Evolutionary conservation across 1,140 invertebrate species (phyloP), one percentile per base, ranked within the genome.

Genomic region (Pomacea maculata): DNA sequence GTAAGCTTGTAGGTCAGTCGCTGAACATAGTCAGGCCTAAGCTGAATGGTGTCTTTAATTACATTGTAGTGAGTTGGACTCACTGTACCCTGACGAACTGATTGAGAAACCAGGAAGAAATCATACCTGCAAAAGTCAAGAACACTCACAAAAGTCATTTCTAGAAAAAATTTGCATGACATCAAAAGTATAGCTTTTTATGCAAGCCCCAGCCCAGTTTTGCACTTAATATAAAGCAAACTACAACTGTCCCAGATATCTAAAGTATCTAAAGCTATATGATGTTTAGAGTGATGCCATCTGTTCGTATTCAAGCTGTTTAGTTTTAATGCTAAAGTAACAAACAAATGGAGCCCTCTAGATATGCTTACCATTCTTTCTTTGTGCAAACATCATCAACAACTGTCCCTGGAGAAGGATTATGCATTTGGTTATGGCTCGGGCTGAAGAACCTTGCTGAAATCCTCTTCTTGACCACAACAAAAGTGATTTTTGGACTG

Each of bases 391-490:
- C 93, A 77, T 94, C 93, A 88, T 98, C 97, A 0, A 97, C 91
- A 9, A 98, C 91, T 1, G 96, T 96, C 1, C 97, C 97, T 0
- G 96, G 89, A n/a, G 80, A 81, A 29, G 90, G 90, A 75, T 91
- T 91, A 1, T 34, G 75, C 1, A 79, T 34, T n/a, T 70, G 45
- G 8, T 79, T 74, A 10, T 45, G 64, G 8, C 83, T 81, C 15
- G 29, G 61, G 15, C 67, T 75, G 80, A 91, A 90, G 78, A 98
- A 93, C 21, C 96, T 92, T 0, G 95, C 95, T 86, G 96, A 97
- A 64, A 97, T 96, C 52, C 96, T 92, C 88, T 99, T 99, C 89
- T 98, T 96, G 1, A 98, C 96, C 25, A 98, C 93, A 6, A 96
- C 92, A 81, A 95, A 95, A 0, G 94, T 93, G 85, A 97, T 87